Conservation (phyloP, 2,113 vertebrate species). For the Andinoacara biseriatus region DNA sequence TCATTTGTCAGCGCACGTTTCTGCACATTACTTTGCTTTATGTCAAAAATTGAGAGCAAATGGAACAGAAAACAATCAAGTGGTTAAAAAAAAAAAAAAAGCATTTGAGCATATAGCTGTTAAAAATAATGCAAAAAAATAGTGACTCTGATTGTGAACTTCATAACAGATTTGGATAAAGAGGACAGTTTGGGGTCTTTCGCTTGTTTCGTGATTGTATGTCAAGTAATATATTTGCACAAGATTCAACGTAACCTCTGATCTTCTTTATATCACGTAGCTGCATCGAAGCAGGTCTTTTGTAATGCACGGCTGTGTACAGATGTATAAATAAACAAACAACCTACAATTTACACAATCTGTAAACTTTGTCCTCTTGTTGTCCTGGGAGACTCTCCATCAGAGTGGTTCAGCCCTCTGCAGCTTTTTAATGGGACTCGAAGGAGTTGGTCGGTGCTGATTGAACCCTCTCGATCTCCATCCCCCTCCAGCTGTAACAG, state of each 20-base stretch:
- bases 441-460: conserved; percentile 42
- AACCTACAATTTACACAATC: neutral
- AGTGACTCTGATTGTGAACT: neutral
- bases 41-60: neutral
- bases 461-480: conserved; percentile 52
- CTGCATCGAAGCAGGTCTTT: neutral
- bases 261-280: neutral
- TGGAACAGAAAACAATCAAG: no score
- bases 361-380: neutral
- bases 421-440: conserved; percentile 18
- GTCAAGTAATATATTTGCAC: neutral
- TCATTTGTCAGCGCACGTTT: neutral
- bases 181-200: neutral
- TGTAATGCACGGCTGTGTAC: neutral
- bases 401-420: conserved; percentile 33
- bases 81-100: no score
- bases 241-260: neutral
- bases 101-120: no score
- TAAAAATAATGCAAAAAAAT: no score
- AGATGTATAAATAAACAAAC: neutral
- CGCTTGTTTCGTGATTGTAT: neutral
- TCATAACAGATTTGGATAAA: neutral
- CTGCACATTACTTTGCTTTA: neutral
- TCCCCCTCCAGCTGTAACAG: conserved; percentile 42
- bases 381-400: conserved; percentile 26